Base-by-base conservation (phyloP, 2,113 vertebrate species). In the Synchiropus splendidus region DNA sequence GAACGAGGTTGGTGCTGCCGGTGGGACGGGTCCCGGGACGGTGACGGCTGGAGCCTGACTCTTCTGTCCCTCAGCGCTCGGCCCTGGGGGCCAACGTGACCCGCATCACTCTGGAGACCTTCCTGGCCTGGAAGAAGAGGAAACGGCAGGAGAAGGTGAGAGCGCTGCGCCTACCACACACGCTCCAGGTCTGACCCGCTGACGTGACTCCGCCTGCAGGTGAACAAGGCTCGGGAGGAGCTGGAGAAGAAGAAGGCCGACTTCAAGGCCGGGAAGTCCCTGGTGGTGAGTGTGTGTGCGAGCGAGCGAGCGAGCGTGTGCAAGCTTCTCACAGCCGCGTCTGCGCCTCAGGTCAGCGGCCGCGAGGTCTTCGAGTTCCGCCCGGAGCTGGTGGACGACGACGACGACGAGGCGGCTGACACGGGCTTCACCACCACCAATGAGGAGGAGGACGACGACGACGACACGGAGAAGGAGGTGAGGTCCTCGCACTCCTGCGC, bases 81-180 rank as follows among this genome's bases (percentile, higher is more conserved):
- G 91, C 91, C 45, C 80, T 99, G 61, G 95, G 95, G 59, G 21
- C 76, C 72, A 90, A 94, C 11, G 94, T 99, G 71, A 95, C 94
- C 43, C 92, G 94, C 72, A 97, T 99, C 78, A 99, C 95, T 18
- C 79, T 99, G 86, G 95, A 97, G 67, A 93, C 91, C 42, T 99
- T 99, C 73, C 87, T 99, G 75, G 89, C 91, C 1, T 99, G 95
- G 95, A 99, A 99, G 70, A 98, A 91, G 83, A 90, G 90, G 72
- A 99, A 97, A 86, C 87, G 94, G 88, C 90, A 95, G 88, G 94
- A 99, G 59, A 96, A 94, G 74, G 87, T 80, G 6, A 16, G 57
- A 18, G 14, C 6, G 1, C 8, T 1, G 8, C 4, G 8, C n/a
- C n/a, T 5, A 27, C 8, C 21, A 27, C 21, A 27, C 4, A 4